Base-by-base conservation (phyloP, 2,888 invertebrate genomes). In the Asteroscopus sphinx region DNA sequence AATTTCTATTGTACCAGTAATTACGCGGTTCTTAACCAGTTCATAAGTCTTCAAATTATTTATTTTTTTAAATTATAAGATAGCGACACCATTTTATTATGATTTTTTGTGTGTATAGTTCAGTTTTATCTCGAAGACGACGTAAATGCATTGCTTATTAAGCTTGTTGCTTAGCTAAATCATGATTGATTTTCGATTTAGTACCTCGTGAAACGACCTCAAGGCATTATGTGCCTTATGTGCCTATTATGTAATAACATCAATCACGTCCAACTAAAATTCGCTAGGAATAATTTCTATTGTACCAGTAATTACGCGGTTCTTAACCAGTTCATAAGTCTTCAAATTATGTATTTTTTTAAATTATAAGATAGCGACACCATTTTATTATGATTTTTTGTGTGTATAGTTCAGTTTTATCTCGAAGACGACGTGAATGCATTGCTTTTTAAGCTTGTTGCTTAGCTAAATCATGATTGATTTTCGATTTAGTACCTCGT, bases 401-500 rank as follows among this genome's bases (percentile, higher is more conserved):
- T 21, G 6, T 21, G 21, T 45, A 36, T 12, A 17, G 9, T 11
- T 17, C n/a, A 6, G 17, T 5, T 17, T 37, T n/a, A 37, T 37
- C 37, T 17, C 17, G 1, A 11, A 37, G 4, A n/a, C 1, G 37
- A 37, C 36, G 17, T 36, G 36, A 54, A 54, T 61, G 54, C 45
- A 63, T 60, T 30, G 54, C 26, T 12, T n/a, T 40, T 15, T 54
- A 41, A 41, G 63, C 40, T n/a, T n/a, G n/a, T n/a, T n/a, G 41
- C 36, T 41, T 17, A 17, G 12, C 35, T 45, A n/a, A n/a, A n/a
- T 33, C 30, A 36, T 55, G 55, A 61, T 61, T 41, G 45, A 54
- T 61, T 45, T 11, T 46, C 13, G 41, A 46, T 46, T 62, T 54
- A 41, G 60, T 63, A 61, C 45, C 40, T 54, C n/a, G 26, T 30